Evolutionary conservation across 2,888 invertebrate species (phyloP).

Genomic region (Zhengitettix transpicula): DNA sequence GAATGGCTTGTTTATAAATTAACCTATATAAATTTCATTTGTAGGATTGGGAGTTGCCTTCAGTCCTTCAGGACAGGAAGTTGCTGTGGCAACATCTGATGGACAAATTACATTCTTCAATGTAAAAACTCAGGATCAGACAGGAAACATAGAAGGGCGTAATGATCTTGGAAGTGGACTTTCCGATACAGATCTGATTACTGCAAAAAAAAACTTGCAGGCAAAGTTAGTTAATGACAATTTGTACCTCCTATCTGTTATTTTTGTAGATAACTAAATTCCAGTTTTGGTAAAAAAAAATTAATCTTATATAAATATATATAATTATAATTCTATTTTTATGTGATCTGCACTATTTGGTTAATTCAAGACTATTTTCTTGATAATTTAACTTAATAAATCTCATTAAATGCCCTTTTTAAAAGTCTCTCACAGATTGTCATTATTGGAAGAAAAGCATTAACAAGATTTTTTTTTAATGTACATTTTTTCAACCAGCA

Average conservation of each 20-base stretch:
- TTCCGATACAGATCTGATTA: constrained; percentile 67
- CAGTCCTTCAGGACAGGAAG: constrained; percentile 78
- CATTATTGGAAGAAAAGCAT: no score
- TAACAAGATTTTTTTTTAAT: no score
- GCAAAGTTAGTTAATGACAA: constrained; percentile 45
- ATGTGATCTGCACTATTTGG: no score
- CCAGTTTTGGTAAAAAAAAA: neutral
- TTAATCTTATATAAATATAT: constrained; percentile 3
- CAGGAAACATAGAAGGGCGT: constrained; percentile 69
- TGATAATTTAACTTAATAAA: no score
- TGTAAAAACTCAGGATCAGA: constrained; percentile 49
- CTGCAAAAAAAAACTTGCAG: constrained; percentile 66
- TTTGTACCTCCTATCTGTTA: constrained; percentile 5
- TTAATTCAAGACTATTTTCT: no score
- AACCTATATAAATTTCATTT: no score
- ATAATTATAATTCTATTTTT: no score
- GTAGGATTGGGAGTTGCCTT: constrained; percentile 63
- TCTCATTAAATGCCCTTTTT: no score
- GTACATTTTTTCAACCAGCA: no score
- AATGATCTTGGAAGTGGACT: constrained; percentile 78
- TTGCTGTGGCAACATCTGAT: constrained; percentile 83
- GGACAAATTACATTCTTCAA: constrained; percentile 73
- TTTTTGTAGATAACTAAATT: neutral
- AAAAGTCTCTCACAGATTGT: no score
- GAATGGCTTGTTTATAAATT: no score